Conservation (phyloP, 2,888 invertebrate species). For the Dryobotodes eremita region DNA sequence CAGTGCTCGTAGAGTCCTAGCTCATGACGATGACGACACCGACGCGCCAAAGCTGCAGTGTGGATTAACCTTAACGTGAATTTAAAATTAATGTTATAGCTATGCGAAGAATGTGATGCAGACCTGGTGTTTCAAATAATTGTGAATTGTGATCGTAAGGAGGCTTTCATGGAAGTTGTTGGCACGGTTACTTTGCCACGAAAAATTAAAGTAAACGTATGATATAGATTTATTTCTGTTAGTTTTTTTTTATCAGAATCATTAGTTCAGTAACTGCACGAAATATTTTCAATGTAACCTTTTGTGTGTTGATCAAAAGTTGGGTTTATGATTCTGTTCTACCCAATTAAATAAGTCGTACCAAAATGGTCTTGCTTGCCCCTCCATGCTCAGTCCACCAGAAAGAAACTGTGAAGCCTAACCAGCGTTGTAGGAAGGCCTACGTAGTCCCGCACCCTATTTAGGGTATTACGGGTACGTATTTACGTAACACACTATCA, state of each 20-base stretch:
- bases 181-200: constrained; percentile 86
- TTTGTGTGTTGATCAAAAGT: background rate
- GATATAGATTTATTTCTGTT: background rate
- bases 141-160: constrained; percentile 88
- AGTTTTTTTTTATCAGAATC: background rate
- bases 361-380: too few relatives aligned
- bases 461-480: too few relatives aligned
- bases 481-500: too few relatives aligned
- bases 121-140: constrained; percentile 89
- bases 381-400: background rate
- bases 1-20: too few relatives aligned
- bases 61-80: background rate
- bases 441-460: too few relatives aligned
- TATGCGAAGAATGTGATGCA: constrained; percentile 88
- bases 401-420: background rate
- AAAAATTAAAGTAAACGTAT: constrained; percentile 83
- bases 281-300: background rate
- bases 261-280: background rate
- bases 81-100: constrained; percentile 67
- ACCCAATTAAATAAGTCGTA: background rate
- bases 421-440: background rate
- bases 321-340: background rate
- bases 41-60: background rate
- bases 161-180: constrained; percentile 91
- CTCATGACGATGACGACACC: background rate